A percentile compares a stretch with the other conserved stretches of the same genome.
Conservation (phyloP, 1,140 invertebrate species). For the Pantala flavescens region DNA sequence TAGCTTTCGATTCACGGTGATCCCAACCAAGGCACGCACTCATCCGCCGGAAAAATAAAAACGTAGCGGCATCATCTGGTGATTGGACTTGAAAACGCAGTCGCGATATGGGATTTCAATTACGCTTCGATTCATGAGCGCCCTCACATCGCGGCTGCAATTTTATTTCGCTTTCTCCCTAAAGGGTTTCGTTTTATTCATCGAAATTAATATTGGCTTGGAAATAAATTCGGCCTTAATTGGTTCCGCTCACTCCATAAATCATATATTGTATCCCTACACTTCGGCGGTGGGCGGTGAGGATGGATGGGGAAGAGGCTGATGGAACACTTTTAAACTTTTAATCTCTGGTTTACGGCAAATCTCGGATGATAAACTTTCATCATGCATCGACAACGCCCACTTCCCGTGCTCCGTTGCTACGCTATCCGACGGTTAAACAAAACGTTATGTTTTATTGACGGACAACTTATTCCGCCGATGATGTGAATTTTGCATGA, state of each 20-base stretch:
- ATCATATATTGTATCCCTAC: not conserved
- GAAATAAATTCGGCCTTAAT: slow-evolving; percentile 6
- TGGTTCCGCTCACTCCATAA: not conserved
- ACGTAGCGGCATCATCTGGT: not conserved
- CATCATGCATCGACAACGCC: not conserved
- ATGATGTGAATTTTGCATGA: too few species aligned
- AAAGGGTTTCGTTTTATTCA: slow-evolving; percentile 3
- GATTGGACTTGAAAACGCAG: slow-evolving; percentile 5
- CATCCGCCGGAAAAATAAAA: not conserved
- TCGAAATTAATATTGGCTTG: slow-evolving; percentile 1
- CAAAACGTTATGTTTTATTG: too few species aligned
- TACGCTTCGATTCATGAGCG: not conserved
- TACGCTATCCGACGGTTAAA: too few species aligned
- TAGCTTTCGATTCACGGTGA: too few species aligned
- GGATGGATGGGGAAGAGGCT: not conserved
- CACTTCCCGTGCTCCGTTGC: not conserved
- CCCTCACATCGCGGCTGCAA: not conserved
- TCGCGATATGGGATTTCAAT: not conserved
- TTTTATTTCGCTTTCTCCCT: not conserved
- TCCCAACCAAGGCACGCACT: not conserved
- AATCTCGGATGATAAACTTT: not conserved
- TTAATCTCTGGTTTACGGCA: slow-evolving; percentile 5
- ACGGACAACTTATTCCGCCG: too few species aligned
- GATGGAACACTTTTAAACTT: slow-evolving; percentile 2
- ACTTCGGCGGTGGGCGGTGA: not conserved